phyloP scores from a whole-genome alignment of 2,113 vertebrate genomes.

The Pongo pygmaeus region DNA sequence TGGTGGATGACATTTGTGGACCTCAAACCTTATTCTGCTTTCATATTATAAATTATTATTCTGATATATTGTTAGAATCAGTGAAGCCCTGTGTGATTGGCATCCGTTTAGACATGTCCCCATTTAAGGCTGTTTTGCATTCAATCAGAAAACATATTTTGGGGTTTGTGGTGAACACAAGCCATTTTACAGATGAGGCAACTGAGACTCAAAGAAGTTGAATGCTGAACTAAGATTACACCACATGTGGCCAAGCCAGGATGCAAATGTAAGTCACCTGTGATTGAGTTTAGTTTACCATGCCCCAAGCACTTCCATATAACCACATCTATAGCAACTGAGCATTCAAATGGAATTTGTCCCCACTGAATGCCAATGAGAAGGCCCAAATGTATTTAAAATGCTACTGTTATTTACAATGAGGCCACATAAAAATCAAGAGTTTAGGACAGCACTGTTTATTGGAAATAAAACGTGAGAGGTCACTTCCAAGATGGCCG shows the following conservation, averaged over 20 bases:
- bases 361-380: background rate
- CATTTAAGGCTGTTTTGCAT: background rate
- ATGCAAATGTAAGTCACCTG: background rate
- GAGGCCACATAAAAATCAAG: slow-evolving; percentile 20
- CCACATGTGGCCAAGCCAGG: background rate
- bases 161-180: background rate
- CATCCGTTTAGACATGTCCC: background rate
- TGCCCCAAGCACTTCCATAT: background rate
- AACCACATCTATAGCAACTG: background rate
- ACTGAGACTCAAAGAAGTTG: background rate
- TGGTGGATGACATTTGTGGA: background rate
- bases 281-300: background rate
- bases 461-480: slow-evolving; percentile 7
- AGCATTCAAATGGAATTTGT: background rate
- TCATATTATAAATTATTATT: background rate
- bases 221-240: background rate
- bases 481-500: no score
- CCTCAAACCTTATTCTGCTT: background rate
- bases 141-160: background rate
- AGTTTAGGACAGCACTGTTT: background rate
- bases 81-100: background rate
- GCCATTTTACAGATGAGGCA: background rate
- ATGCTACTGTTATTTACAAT: background rate
- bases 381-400: background rate
- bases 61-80: background rate